A percentile compares a stretch with the other conserved stretches of the same genome.
Evolutionary conservation across 2,888 invertebrate genomes (phyloP).

Genomic region (Rosalia funebris): DNA sequence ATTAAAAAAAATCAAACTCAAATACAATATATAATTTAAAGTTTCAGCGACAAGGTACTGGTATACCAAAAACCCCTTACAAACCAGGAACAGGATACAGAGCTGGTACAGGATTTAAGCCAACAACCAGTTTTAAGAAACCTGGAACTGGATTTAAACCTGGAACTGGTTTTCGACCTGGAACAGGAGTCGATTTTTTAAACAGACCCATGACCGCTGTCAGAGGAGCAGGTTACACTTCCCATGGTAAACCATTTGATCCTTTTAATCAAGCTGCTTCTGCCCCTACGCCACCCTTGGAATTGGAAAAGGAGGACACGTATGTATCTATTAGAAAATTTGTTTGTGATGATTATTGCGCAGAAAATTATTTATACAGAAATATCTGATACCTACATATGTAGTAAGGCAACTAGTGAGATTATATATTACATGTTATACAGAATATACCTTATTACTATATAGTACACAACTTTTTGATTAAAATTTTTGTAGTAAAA

Average conservation of each 20-base stretch:
- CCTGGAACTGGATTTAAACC: constrained; percentile 52
- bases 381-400: too few relatives aligned
- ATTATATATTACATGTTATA: too few relatives aligned
- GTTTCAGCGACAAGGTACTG: constrained; percentile 52
- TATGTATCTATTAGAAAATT: constrained; percentile 65
- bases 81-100: constrained; percentile 53
- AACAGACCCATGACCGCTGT: constrained; percentile 95
- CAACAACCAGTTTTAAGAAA: constrained; percentile 54
- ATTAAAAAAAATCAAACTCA: constrained; percentile 24
- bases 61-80: constrained; percentile 51
- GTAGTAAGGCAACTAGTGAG: too few relatives aligned
- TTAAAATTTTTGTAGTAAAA: too few relatives aligned
- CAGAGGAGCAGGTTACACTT: constrained; percentile 94
- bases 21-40: constrained; percentile 25
- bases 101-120: constrained; percentile 56
- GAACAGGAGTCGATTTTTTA: constrained; percentile 57
- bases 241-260: constrained; percentile 77
- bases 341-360: too few relatives aligned
- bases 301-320: constrained; percentile 83
- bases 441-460: too few relatives aligned
- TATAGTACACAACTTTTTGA: too few relatives aligned
- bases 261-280: constrained; percentile 76
- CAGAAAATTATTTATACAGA: too few relatives aligned
- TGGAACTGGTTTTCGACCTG: constrained; percentile 62
- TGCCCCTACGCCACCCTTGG: constrained; percentile 70